Evolutionary conservation across 1,140 invertebrate species (phyloP).

Genomic region (Scaptodrosophila lebanonensis): DNA sequence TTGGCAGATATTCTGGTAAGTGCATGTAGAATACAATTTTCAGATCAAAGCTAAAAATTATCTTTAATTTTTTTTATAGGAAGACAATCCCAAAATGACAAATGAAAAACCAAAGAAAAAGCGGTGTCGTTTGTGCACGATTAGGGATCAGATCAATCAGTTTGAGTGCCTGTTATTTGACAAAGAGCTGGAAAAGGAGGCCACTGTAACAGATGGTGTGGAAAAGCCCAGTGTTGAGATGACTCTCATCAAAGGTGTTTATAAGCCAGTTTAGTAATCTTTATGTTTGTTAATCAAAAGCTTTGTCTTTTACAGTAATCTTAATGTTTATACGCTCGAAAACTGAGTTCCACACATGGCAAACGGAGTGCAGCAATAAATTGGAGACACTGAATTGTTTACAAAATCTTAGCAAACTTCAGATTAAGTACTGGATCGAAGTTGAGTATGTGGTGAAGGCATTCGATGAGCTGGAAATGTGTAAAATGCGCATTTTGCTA

Average conservation of each 20-base stretch:
- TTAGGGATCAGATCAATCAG: conserved; percentile 78
- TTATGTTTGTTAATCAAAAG: not conserved
- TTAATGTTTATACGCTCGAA: conserved; percentile 42
- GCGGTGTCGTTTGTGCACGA: conserved; percentile 76
- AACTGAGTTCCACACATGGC: conserved; percentile 15
- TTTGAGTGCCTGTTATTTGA: conserved; percentile 80
- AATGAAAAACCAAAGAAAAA: conserved; percentile 17
- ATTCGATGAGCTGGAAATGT: conserved; percentile 87
- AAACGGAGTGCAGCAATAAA: conserved; percentile 76
- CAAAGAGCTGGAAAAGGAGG: conserved; percentile 73
- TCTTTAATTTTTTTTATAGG: conserved; percentile 3
- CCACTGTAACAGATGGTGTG: conserved; percentile 67
- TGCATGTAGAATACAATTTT: not conserved
- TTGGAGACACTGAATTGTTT: conserved; percentile 80
- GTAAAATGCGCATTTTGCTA: conserved; percentile 81
- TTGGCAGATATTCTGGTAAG: conserved; percentile 78
- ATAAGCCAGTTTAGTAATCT: not conserved
- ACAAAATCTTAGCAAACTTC: conserved; percentile 83
- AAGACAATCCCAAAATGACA: conserved; percentile 24
- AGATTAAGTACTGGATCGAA: conserved; percentile 73
- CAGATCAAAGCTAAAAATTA: not conserved
- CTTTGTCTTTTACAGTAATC: conserved; percentile 27
- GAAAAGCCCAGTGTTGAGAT: conserved; percentile 77
- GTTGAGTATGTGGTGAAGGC: conserved; percentile 76
- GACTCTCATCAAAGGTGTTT: conserved; percentile 46